A percentile compares a stretch with the other conserved stretches of the same genome.
Conservation (phyloP, 2,113 vertebrate species). For the Morone chrysops region DNA sequence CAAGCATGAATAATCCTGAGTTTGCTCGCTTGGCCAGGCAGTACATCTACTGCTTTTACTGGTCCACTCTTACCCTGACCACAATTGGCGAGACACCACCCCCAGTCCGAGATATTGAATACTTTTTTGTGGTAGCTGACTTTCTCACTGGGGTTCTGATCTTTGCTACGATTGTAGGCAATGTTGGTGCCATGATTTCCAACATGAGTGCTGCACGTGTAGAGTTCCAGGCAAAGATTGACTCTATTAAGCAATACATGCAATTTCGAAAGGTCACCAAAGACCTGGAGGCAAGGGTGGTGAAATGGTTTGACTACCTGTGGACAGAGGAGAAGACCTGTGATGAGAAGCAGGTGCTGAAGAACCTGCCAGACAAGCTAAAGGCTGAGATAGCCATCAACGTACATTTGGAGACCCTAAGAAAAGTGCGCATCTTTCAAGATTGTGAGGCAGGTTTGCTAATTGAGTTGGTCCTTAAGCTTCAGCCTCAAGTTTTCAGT, state of each 20-base stretch:
- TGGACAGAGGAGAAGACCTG: conserved; percentile 80
- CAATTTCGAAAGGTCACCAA: conserved; percentile 77
- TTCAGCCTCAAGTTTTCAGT: conserved; percentile 81
- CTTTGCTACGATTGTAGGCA: conserved; percentile 81
- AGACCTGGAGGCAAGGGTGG: conserved; percentile 73
- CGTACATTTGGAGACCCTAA: conserved; percentile 76
- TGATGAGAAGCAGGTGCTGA: conserved; percentile 77
- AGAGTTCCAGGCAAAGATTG: conserved; percentile 80
- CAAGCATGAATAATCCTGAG: conserved; percentile 79
- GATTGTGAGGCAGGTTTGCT: conserved; percentile 81
- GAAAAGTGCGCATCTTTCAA: conserved; percentile 80
- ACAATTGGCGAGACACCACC: conserved; percentile 80
- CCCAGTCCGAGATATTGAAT: conserved; percentile 75
- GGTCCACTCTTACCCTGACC: conserved; percentile 79
- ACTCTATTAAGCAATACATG: conserved; percentile 82
- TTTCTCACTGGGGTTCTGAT: conserved; percentile 81
- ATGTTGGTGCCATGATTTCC: conserved; percentile 82
- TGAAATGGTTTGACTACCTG: conserved; percentile 82
- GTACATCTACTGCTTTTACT: conserved; percentile 80
- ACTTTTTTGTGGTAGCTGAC: conserved; percentile 77
- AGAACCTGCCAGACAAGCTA: conserved; percentile 79
- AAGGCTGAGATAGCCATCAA: conserved; percentile 82
- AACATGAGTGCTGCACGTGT: conserved; percentile 76
- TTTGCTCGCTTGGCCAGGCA: conserved; percentile 80
- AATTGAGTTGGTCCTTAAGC: conserved; percentile 78